A percentile compares a stretch with the other conserved stretches of the same genome.
Evolutionary conservation across 2,113 vertebrate genomes (phyloP).

Genomic region (Physeter macrocephalus): DNA sequence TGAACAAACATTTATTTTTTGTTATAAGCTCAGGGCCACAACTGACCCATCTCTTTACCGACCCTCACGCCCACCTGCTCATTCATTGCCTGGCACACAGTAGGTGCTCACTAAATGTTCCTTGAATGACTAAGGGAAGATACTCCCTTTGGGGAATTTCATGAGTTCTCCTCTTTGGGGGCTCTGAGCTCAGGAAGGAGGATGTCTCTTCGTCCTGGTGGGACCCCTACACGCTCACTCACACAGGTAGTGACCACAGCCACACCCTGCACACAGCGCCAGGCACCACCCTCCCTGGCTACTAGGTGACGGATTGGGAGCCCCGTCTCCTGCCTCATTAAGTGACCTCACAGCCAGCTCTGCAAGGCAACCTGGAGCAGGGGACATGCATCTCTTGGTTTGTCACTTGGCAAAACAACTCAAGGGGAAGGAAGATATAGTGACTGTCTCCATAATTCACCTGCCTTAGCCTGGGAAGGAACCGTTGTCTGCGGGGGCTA

Average conservation of each 20-base stretch:
- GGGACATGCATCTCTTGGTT: neutral
- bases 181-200: neutral
- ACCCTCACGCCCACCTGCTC: neutral
- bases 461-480: neutral
- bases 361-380: fast-evolving
- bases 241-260: fast-evolving
- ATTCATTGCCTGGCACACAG: neutral
- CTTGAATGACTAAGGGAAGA: neutral
- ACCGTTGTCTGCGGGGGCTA: neutral
- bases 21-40: neutral
- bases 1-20: neutral
- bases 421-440: neutral
- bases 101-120: neutral
- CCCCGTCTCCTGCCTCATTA: neutral
- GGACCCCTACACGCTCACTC: fast-evolving
- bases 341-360: neutral
- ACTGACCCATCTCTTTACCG: too few relatives aligned
- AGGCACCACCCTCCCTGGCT: fast-evolving
- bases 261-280: fast-evolving
- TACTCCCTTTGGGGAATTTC: neutral
- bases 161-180: neutral
- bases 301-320: fast-evolving
- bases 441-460: neutral
- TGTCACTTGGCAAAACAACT: neutral
- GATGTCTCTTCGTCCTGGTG: fast-evolving